Evolutionary conservation across 2,888 invertebrate species (phyloP).

Genomic region (Eupithecia vulgata): DNA sequence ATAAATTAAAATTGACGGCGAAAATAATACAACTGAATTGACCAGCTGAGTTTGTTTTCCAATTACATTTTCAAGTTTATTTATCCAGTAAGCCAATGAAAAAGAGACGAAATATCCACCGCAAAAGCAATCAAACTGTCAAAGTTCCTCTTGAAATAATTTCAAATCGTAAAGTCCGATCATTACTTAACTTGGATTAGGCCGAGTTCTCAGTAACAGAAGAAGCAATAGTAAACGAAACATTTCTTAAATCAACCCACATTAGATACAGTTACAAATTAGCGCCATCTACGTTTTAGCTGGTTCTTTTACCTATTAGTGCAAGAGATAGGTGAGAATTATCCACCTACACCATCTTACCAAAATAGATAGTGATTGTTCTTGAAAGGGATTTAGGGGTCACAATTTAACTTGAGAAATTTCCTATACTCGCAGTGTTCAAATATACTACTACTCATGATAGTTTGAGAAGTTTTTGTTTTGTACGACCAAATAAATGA

Average conservation of each 20-base stretch:
- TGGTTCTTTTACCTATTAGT: conserved; percentile 33
- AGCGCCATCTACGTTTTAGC: conserved; percentile 51
- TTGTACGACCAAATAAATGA: not conserved
- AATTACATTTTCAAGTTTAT: not conserved
- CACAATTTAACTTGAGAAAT: not conserved
- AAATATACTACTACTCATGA: not conserved
- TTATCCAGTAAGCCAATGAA: not conserved
- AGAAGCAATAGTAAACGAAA: not conserved
- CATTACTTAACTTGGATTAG: conserved; percentile 25
- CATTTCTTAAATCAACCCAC: conserved; percentile 45
- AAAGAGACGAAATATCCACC: not conserved
- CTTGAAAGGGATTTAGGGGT: not conserved
- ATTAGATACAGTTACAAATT: conserved; percentile 56
- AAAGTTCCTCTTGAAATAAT: conserved; percentile 8
- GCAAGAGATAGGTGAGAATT: conserved; percentile 19
- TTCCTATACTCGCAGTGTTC: not conserved
- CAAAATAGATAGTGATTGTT: not conserved
- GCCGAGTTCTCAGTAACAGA: conserved; percentile 19
- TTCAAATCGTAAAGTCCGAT: conserved; percentile 8
- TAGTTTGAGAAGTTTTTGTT: not conserved
- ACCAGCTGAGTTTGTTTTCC: not conserved
- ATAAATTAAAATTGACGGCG: too few species aligned
- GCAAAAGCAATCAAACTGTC: not conserved
- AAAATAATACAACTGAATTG: not conserved
- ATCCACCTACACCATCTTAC: not conserved